Base-by-base conservation (phyloP, 2,888 invertebrate species). In the Erebia epiphron region DNA sequence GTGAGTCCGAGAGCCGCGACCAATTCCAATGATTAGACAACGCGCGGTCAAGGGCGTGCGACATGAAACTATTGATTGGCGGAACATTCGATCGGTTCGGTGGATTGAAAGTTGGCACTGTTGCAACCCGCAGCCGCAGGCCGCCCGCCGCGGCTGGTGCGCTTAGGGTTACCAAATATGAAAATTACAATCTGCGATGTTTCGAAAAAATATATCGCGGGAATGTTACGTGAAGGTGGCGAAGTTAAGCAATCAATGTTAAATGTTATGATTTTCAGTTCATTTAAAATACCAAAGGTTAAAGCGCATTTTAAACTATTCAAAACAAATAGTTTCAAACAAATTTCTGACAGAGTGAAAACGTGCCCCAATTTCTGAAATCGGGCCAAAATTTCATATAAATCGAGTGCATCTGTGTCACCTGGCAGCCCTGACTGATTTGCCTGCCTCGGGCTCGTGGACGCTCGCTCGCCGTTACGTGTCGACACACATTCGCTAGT, bases 31-130 rank as follows among this genome's bases (percentile, higher is more conserved):
- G 63, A 71, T 68, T 67, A 56, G 54, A 60, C 56, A 21, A 67
- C 54, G 72, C 46, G 67, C 65, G 75, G 77, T 77, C 79, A 79
- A 79, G 79, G 79, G 72, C 75, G 71, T 70, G 68, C 71, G 58
- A 62, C 61, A 66, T 71, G 73, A 71, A 75, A 77, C 62, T 66
- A 50, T 56, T 64, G 69, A 66, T 72, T 56, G 68, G 75, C 71
- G 75, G 75, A 75, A 77, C 77, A 71, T 75, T 78, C 70, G 73
- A 77, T 77, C 75, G 70, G 75, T 72, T 75, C 70, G 69, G 11
- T 13, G 54, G 71, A 67, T 60, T 35, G 75, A 71, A 72, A 75
- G 73, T 74, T 76, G 76, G 21, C 9, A 3, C 41, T 43, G 65
- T 68, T 64, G 68, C 68, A 50, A 77, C 76, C 74, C 72, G 76